Conservation (phyloP, 2,113 vertebrate species). For the Bettongia penicillata region DNA sequence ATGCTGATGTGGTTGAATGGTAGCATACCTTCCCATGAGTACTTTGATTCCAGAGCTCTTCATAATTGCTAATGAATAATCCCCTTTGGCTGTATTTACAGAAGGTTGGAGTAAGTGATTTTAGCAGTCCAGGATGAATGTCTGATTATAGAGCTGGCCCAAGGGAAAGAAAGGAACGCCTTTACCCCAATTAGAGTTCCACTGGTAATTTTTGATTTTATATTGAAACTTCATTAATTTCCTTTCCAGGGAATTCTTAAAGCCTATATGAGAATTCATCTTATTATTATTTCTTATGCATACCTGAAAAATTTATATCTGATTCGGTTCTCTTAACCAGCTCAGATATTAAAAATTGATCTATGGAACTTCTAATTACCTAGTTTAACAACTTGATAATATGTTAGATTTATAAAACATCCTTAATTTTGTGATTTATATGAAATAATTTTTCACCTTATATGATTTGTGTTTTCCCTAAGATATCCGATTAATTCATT, state of each 20-base stretch:
- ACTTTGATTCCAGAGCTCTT: constrained; percentile 6
- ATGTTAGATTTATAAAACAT: background rate
- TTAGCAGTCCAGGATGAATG: background rate
- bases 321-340: constrained; percentile 28
- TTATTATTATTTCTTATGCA: constrained; percentile 19
- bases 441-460: background rate
- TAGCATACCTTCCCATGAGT: background rate
- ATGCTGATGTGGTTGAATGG: background rate
- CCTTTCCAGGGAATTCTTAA: constrained; percentile 36
- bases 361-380: constrained; percentile 10
- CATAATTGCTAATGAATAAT: background rate
- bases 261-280: constrained; percentile 31
- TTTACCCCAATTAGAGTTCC: constrained; percentile 12
- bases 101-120: background rate
- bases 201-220: constrained; percentile 31
- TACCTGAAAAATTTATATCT: constrained; percentile 35
- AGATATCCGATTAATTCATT: background rate
- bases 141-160: background rate
- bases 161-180: background rate
- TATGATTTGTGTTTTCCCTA: background rate
- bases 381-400: constrained; percentile 39
- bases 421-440: constrained; percentile 38
- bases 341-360: constrained; percentile 43
- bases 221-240: constrained; percentile 1
- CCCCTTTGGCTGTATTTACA: constrained; percentile 2